These are phyloP conservation scores for Pseudocheirus occidentalis DNA, from an alignment of 2,797 vertebrate genomes.

Conservation along the genomic window DNA sequence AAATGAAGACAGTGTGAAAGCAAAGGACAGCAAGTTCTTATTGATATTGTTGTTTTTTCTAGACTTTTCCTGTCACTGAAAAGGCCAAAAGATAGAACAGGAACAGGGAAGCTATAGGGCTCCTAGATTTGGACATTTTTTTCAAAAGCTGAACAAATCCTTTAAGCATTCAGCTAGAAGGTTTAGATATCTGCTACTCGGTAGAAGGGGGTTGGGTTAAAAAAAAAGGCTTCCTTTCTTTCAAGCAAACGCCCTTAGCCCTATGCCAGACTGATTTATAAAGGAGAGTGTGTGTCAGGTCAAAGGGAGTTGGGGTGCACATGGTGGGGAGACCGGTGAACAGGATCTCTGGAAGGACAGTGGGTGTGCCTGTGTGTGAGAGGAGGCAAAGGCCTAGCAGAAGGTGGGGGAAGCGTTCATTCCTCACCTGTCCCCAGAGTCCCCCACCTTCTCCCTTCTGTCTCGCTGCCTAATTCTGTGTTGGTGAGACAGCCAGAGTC, in stretches of 20 bases:
- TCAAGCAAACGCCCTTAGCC: neutral
- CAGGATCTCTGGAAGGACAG: neutral
- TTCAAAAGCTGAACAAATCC: neutral
- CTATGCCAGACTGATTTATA: neutral
- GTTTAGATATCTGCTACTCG: neutral
- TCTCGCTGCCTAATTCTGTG: conserved; percentile 15
- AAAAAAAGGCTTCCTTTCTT: neutral
- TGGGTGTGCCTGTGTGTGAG: neutral
- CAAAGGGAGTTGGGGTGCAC: conserved; percentile 48
- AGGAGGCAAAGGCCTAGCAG: neutral
- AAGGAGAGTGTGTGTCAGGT: rapidly evolving
- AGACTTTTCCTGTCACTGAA: neutral
- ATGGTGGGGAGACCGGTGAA: rapidly evolving
- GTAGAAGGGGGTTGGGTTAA: neutral
- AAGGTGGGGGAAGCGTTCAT: neutral
- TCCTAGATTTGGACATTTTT: neutral
- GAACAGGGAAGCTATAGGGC: neutral
- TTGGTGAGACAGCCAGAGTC: conserved; percentile 45
- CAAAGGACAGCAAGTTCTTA: neutral
- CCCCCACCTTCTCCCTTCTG: conserved; percentile 23
- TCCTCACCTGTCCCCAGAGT: neutral
- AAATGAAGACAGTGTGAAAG: neutral
- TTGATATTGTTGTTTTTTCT: neutral
- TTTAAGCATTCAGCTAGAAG: neutral
- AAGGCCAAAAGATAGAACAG: neutral